These are phyloP conservation scores for Pagetopsis macropterus DNA, from an alignment of 2,797 vertebrate genomes.

Conservation along the genomic window DNA sequence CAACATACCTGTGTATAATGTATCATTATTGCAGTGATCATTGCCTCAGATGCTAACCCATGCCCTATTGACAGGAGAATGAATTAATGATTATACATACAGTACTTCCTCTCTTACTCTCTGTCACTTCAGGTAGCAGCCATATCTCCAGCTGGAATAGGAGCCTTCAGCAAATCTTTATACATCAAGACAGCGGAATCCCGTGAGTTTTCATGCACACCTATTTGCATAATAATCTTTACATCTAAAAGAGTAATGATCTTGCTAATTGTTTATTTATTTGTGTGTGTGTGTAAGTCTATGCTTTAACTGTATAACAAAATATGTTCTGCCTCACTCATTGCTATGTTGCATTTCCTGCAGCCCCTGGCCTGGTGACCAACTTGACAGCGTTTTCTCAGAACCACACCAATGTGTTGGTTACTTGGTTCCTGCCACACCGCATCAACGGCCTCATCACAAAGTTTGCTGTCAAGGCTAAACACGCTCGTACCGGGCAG, in stretches of 20 bases:
- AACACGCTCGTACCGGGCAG: slow-evolving; percentile 88
- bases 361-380: slow-evolving; percentile 95
- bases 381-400: slow-evolving; percentile 92
- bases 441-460: slow-evolving; percentile 97
- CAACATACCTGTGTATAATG: not conserved
- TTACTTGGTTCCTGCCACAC: slow-evolving; percentile 94
- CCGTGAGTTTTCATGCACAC: slow-evolving; percentile 80
- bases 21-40: slow-evolving; percentile 13
- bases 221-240: not conserved
- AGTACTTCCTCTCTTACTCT: not conserved
- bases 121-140: slow-evolving; percentile 89
- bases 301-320: too few species aligned
- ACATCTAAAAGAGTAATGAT: slow-evolving; percentile 4
- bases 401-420: slow-evolving; percentile 90
- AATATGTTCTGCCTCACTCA: too few species aligned
- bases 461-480: slow-evolving; percentile 94
- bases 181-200: slow-evolving; percentile 96
- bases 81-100: slow-evolving; percentile 41
- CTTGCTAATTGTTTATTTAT: not conserved
- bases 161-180: slow-evolving; percentile 90
- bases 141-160: slow-evolving; percentile 86
- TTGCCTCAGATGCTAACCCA: slow-evolving; percentile 27
- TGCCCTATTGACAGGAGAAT: slow-evolving; percentile 28
- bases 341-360: slow-evolving; percentile 27
- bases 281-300: slow-evolving; percentile 4